Base-by-base conservation (phyloP, 2,888 invertebrate genomes). In the Esperia sulphurella region DNA sequence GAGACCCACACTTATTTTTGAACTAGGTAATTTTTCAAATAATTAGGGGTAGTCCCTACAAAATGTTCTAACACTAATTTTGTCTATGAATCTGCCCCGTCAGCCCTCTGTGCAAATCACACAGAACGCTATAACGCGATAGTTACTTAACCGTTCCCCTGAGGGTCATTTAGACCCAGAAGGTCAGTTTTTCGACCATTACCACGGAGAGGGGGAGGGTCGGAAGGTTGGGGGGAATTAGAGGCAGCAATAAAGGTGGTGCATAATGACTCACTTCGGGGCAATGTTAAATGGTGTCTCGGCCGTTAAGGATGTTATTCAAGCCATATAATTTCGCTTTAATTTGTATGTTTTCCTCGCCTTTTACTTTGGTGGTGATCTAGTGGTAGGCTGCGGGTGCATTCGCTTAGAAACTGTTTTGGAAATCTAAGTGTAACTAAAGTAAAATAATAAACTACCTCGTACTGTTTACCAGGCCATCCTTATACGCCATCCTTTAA, bases 141-240 rank as follows among this genome's bases (percentile, higher is more conserved):
- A 71, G 77, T 75, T 71, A 67, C 67, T 75, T 78, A 83, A 87
- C 71, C 74, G 76, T 69, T 71, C 88, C 79, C 85, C 30, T 14
- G 75, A 62, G 83, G 72, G 74, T 77, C 73, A 72, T 85, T 83
- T 69, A 46, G 71, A 62, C 75, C 74, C 76, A 71, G 76, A 71
- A 82, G 87, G 87, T 84, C 87, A 88, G 86, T 89, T 87, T 85
- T 86, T 87, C 81, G 84, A 62, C 74, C 84, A 84, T 88, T 89
- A 87, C 75, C 75, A 75, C 76, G 74, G 79, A 75, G 83, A 83
- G 82, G 75, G 68, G 71, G 62, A 30, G 41, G 30, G 30, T 8
- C 30, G 30, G 13, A 9, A n/a, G 35, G 30, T 41, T 12, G 14
- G 35, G 61, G 58, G 65, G 80, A 80, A 85, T 84, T 84, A 83